phyloP scores from a whole-genome alignment of 2,888 invertebrate genomes.

The Apantesis nais region DNA sequence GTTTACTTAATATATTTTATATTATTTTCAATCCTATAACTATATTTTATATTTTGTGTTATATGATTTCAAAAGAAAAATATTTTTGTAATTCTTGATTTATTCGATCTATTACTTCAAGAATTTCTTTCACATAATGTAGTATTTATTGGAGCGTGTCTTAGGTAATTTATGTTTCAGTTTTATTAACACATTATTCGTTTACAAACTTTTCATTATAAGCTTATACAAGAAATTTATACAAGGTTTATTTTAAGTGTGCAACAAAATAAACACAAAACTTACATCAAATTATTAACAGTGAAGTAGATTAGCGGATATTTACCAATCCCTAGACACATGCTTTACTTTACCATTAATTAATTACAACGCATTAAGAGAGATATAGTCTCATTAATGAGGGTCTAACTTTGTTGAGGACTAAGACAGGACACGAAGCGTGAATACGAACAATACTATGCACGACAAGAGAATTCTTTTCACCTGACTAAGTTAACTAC shows the following conservation, averaged over 20 bases:
- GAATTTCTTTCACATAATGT: no score
- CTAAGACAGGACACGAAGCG: not conserved
- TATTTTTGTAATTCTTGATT: no score
- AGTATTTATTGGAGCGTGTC: no score
- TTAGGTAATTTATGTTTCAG: no score
- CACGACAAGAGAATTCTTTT: not conserved
- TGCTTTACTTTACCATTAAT: not conserved
- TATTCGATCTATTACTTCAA: no score
- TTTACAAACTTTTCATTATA: not conserved
- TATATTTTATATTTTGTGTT: no score
- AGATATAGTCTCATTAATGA: conserved; percentile 24
- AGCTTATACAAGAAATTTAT: no score
- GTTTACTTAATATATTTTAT: not conserved
- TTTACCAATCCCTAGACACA: not conserved
- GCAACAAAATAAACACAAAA: not conserved
- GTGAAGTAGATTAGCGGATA: not conserved
- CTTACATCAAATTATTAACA: not conserved
- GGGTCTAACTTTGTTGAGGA: conserved; percentile 26
- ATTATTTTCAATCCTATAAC: no score
- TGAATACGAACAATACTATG: not conserved
- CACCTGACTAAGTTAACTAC: not conserved
- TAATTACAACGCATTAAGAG: conserved; percentile 22
- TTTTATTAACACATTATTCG: no score
- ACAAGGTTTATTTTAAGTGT: not conserved
- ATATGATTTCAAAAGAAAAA: no score